Evolutionary conservation across 2,888 invertebrate species (phyloP), one percentile per base, ranked within the genome.

Genomic region (Ypsolopha scabrella): DNA sequence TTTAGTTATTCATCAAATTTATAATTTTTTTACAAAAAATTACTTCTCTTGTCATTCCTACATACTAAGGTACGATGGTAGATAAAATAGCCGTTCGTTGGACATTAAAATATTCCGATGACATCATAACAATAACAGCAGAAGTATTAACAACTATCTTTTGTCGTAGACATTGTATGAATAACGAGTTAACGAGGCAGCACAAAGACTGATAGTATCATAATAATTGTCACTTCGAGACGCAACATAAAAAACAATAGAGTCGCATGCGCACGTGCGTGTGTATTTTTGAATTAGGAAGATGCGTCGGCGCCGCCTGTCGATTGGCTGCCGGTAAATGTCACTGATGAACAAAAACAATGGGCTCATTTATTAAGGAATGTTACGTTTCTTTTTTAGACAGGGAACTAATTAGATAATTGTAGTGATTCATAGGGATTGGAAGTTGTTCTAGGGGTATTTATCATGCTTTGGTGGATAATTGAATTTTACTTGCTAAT

Each of bases 201-300:
- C 33, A 38, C 47, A 47, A 47, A 47, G 47, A 36, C 9, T 13
- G 47, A 36, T 14, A 9, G 37, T 38, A 38, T 47, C 47, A 47
- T 37, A 47, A 47, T 47, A 37, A 47, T 47, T 37, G 47, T 43
- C 37, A 47, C 47, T 11, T 37, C 36, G 46, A 35, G 47, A 36
- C 37, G 37, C 37, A 47, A 47, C 24, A 24, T 3, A 24, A 24
- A 24, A 24, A 24, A 24, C 47, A 47, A 47, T 47, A 47, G 47
- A 13, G 10, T 13, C 13, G 13, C 47, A 14, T 58, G 64, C 65
- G 61, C 64, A 64, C 61, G 63, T 60, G 63, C 56, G 57, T 52
- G 63, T 60, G 62, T 67, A 68, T 70, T 70, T 70, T 68, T 62
- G 65, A 60, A 63, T 65, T 64, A 57, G 62, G 61, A 65, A 62